Evolutionary conservation across 2,888 invertebrate genomes (phyloP), one percentile per base, ranked within the genome.

Genomic region (Serrognathus titanus): DNA sequence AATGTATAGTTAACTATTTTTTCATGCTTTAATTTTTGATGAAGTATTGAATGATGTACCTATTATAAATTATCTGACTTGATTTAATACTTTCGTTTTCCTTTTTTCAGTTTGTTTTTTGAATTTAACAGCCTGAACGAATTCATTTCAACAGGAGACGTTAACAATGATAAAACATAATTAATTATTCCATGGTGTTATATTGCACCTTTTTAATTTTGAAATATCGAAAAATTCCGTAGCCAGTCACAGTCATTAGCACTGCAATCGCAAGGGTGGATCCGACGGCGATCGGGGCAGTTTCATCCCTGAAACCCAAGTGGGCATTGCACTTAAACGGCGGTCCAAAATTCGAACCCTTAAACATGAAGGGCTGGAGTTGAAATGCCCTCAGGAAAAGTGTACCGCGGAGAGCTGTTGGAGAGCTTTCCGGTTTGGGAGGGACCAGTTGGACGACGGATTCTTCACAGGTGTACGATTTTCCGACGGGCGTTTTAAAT

Each of bases 181-280:
- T 31, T 31, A 31, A 31, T 80, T 86, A 92, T 78, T 93, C 91
- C 93, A 94, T 94, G 9, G 91, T 92, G 72, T 92, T 92, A 72
- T 94, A 94, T 71, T 94, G 92, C 1, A 94, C 91, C 76, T 93
- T 93, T 80, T 93, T 93, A 48, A 93, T 85, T 76, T 92, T 92
- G 74, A 92, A 84, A 72, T 94, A 92, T 68, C 93, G 87, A 81
- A 85, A 92, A 54, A 90, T 85, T 0, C 92, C 92, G 71, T 95
- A 95, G 0, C 91, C 93, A 2, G 90, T 84, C 16, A 95, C 83
- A 0, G 91, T 94, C 11, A 88, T 81, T 0, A 94, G 81, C 0
- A 92, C 90, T 1, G 90, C 89, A 31, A 92, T 83, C 0, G 94
- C 93, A 35, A 94, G 75, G 0, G 92, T 89, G 1, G 92, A 90